A percentile compares a stretch with the other conserved stretches of the same genome.
Conservation (phyloP, 2,113 vertebrate species). For the Cyanoderma ruficeps region DNA sequence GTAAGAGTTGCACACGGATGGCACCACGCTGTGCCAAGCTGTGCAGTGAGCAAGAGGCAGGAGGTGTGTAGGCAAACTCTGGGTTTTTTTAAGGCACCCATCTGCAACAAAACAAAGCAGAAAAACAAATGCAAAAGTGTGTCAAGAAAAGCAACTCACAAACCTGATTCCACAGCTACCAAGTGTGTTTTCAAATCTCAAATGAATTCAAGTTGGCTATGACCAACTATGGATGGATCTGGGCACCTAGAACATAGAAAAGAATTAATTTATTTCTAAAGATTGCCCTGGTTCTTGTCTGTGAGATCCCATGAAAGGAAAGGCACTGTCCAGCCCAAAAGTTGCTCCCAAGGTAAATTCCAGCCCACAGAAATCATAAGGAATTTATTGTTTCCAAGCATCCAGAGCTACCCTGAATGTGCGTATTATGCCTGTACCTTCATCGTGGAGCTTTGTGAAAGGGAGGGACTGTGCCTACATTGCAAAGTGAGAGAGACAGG, state of each 20-base stretch:
- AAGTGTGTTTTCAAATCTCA: not conserved
- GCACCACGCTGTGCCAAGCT: not conserved
- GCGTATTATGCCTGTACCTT: rapidly evolving
- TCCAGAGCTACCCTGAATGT: not conserved
- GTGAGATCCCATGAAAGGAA: not conserved
- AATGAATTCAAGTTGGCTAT: not conserved
- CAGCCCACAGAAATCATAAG: not conserved
- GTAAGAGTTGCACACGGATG: not conserved
- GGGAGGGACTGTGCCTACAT: not conserved
- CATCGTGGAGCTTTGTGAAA: not conserved
- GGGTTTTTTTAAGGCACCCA: not conserved
- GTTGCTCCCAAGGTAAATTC: not conserved
- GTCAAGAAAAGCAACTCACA: not conserved
- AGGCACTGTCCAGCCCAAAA: not conserved
- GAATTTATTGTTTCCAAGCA: not conserved
- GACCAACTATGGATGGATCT: not conserved
- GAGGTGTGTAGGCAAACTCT: not conserved
- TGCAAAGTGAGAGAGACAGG: not conserved
- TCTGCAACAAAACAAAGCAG: not conserved
- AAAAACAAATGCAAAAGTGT: not conserved
- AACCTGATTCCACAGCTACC: not conserved
- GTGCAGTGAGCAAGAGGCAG: not conserved
- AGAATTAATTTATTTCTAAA: not conserved
- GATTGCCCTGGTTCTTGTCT: not conserved
- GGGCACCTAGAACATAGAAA: not conserved